Evolutionary conservation across 2,797 vertebrate genomes (phyloP).

Genomic region (Mormyrops attenuatus): DNA sequence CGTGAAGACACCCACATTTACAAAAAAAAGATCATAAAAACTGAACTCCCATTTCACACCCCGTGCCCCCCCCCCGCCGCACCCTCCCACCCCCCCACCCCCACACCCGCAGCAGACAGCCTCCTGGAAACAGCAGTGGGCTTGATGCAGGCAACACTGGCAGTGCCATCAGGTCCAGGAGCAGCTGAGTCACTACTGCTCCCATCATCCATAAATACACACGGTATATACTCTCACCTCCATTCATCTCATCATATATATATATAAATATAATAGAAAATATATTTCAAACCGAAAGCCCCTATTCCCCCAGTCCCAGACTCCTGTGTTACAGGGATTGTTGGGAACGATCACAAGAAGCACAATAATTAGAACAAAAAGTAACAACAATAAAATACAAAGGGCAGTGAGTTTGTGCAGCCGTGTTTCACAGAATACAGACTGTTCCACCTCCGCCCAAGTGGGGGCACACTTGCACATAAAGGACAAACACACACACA

Average conservation of each 20-base stretch:
- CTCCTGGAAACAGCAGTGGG: neutral
- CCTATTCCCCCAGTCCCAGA: constrained; percentile 26
- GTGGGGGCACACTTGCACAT: constrained; percentile 34
- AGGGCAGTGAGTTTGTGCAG: constrained; percentile 25
- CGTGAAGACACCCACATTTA: constrained; percentile 31
- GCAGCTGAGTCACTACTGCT: neutral
- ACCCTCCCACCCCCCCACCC: constrained; percentile 57
- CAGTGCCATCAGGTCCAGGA: neutral
- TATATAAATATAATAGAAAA: constrained; percentile 41
- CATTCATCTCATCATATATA: constrained; percentile 28
- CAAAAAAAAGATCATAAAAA: constrained; percentile 37
- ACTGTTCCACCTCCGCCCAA: constrained; percentile 29
- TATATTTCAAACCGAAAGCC: constrained; percentile 49
- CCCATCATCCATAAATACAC: constrained; percentile 48
- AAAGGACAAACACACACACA: constrained; percentile 16
- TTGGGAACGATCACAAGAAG: constrained; percentile 7
- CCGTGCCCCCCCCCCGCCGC: constrained; percentile 43
- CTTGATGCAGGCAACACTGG: neutral
- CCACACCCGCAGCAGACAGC: constrained; percentile 48
- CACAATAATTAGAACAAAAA: neutral
- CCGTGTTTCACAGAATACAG: constrained; percentile 29
- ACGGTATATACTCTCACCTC: constrained; percentile 57
- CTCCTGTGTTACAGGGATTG: constrained; percentile 12
- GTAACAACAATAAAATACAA: constrained; percentile 11
- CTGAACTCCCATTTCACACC: constrained; percentile 36